Evolutionary conservation across 2,888 invertebrate species (phyloP).

Genomic region (Netelia inedita): DNA sequence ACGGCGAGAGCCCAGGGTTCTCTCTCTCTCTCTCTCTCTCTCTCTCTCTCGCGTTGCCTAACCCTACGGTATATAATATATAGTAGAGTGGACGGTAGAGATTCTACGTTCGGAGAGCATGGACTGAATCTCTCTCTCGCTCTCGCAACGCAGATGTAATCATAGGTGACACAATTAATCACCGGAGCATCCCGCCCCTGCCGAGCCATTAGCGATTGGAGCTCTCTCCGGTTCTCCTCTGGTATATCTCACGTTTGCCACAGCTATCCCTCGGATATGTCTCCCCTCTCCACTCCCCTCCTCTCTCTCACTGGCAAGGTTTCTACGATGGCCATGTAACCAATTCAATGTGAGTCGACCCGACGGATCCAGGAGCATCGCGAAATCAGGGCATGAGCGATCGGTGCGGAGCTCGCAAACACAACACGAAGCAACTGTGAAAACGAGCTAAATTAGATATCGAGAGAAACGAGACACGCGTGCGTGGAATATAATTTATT

Average conservation of each 20-base stretch:
- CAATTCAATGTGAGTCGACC: slow-evolving; percentile 52
- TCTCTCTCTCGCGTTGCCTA: not conserved
- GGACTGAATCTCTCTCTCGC: slow-evolving; percentile 49
- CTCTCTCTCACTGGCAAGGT: slow-evolving; percentile 31
- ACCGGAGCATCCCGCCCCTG: slow-evolving; percentile 78
- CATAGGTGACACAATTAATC: slow-evolving; percentile 83
- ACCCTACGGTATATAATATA: slow-evolving; percentile 72
- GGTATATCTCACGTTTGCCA: slow-evolving; percentile 48
- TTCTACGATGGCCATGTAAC: slow-evolving; percentile 43
- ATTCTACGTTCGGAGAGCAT: slow-evolving; percentile 45
- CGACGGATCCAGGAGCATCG: slow-evolving; percentile 43
- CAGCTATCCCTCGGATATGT: slow-evolving; percentile 24
- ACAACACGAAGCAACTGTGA: not conserved
- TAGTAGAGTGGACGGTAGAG: slow-evolving; percentile 66
- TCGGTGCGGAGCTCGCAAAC: not conserved
- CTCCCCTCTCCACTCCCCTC: slow-evolving; percentile 26
- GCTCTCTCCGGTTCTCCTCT: slow-evolving; percentile 53
- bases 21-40: not conserved
- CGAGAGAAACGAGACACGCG: not conserved
- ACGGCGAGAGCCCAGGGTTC: slow-evolving; percentile 30
- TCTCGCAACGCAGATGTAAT: slow-evolving; percentile 77
- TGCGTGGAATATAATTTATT: not conserved
- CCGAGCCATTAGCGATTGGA: slow-evolving; percentile 79
- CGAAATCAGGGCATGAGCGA: slow-evolving; percentile 16
- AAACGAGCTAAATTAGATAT: not conserved